Evolutionary conservation across 2,888 invertebrate species (phyloP), one percentile per base, ranked within the genome.

Genomic region (Mesorhabditis spiculigera): DNA sequence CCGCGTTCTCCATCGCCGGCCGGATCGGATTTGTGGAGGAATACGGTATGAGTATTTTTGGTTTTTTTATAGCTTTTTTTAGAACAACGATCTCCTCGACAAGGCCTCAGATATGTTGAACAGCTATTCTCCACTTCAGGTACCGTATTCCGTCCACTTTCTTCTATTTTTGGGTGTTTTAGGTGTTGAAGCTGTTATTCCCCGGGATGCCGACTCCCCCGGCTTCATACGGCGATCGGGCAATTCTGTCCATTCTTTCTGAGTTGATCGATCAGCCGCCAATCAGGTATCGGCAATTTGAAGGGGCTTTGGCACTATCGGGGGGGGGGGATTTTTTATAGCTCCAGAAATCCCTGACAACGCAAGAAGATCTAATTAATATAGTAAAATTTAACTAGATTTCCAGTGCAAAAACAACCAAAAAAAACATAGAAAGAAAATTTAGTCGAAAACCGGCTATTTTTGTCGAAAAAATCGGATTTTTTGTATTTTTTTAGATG

Each of bases 181-280:
- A 50, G 58, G 58, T 50, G 8, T n/a, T 50, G 3, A 50, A n/a
- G 58, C 8, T n/a, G n/a, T 50, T 63, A 28, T 63, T 63, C 64
- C 64, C 64, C 8, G 28, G 16, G 8, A 10, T 63, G 13, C 64
- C 64, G 8, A 63, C 64, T 16, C 41, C 41, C 8, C 16, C 64
- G n/a, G 64, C 13, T 2, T 41, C 16, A 28, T 63, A 63, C 64
- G 8, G n/a, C 28, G 64, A 63, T 63, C 8, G 64, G n/a, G n/a
- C 58, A n/a, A 50, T 50, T 50, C 58, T 50, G 10, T 50, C 58
- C 58, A 44, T 77, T 42, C 70, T 77, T 43, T 69, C 68, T 10
- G 78, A 78, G 4, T 45, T 78, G 0, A 44, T 78, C 4, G 78
- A 77, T 50, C 67, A 68, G 16, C 67, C 74, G 6, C 76, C 77